Evolutionary conservation across 2,797 vertebrate species (phyloP).

Genomic region (Helicolenus hilgendorfi): DNA sequence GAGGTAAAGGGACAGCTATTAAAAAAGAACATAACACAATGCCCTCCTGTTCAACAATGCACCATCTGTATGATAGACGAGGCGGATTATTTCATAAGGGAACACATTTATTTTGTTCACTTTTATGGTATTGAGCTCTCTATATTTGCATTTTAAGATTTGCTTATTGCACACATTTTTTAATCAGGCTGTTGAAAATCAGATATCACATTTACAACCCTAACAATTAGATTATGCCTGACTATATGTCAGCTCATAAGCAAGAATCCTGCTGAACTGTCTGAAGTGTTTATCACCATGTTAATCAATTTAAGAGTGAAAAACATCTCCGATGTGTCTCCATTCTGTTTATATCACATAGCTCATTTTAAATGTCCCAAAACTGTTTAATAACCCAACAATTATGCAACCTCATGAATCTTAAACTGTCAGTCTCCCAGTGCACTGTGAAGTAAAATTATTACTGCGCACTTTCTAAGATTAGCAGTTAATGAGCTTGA

Average conservation of each 20-base stretch:
- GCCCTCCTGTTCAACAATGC: not conserved
- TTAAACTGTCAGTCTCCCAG: constrained; percentile 64
- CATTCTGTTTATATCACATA: constrained; percentile 59
- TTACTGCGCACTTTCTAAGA: constrained; percentile 56
- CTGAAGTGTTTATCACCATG: constrained; percentile 1
- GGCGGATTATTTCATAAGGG: not conserved
- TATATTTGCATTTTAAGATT: not conserved
- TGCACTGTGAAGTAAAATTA: constrained; percentile 43
- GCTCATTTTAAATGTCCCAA: constrained; percentile 45
- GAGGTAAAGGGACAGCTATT: not conserved
- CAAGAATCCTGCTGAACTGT: not conserved
- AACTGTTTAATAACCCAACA: constrained; percentile 70
- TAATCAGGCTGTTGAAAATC: not conserved
- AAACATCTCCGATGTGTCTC: constrained; percentile 26
- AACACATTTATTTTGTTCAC: not conserved
- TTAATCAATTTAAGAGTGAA: constrained; percentile 40
- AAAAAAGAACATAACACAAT: not conserved
- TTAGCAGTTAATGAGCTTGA: constrained; percentile 67
- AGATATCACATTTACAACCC: not conserved
- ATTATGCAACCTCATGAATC: constrained; percentile 76
- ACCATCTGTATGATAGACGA: not conserved
- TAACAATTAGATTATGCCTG: constrained; percentile 2
- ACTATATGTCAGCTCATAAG: not conserved
- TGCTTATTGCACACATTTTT: not conserved
- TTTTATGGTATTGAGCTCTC: not conserved